Evolutionary conservation across 2,888 invertebrate genomes (phyloP), one percentile per base, ranked within the genome.

Genomic region (Dilophus febrilis): DNA sequence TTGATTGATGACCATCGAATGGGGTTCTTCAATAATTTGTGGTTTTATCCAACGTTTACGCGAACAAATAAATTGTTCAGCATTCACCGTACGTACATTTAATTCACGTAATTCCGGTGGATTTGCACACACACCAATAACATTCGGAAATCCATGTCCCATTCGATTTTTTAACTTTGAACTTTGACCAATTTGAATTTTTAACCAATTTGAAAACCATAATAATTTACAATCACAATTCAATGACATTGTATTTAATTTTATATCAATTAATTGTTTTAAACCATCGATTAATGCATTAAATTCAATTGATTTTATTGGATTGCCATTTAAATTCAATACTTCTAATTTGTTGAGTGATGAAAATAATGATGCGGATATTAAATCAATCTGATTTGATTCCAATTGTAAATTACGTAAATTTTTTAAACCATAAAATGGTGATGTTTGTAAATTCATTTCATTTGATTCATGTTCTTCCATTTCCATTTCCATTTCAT

Each of bases 171-270:
- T n/a, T 26, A 11, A 7, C 27, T 16, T 27, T 35, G 16, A 11
- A 11, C 30, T 30, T 4, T n/a, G n/a, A 17, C 12, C 16, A n/a
- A 3, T 18, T n/a, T 38, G 16, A 29, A 26, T 27, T 47, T 65
- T 70, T 37, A 88, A 64, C 86, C 87, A 91, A 48, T 73, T 69
- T n/a, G 82, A 74, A 54, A 92, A 73, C 90, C 92, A 91, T 40
- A 77, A 64, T 46, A 91, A 64, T 52, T 85, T 80, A 54, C 91
- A 92, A 58, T 94, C 91, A 62, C 92, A 94, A 39, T 91, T 65
- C 37, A 92, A 67, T 47, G 78, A 77, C 40, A 76, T 72, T 39
- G 81, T 74, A 54, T 82, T 79, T 44, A 94, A 66, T 64, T 90
- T 81, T 36, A 94, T 65, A 47, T 74, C 70, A 39, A 70, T 67